A percentile compares a stretch with the other conserved stretches of the same genome.
Conservation (phyloP, 2,113 vertebrate species). For the Carassius gibelio region DNA sequence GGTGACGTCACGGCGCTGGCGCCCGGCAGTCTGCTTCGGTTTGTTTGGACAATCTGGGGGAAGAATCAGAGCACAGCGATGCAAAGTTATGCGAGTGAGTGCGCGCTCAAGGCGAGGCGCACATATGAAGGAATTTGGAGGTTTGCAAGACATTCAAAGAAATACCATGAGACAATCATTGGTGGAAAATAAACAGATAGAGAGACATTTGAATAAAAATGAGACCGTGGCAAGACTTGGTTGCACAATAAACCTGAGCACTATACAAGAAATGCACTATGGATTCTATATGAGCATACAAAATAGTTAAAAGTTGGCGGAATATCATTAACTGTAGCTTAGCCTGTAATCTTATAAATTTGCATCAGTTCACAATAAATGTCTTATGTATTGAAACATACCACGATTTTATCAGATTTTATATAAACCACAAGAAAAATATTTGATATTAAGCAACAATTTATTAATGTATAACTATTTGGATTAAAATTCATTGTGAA, state of each 20-base stretch:
- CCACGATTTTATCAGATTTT: conserved; percentile 8
- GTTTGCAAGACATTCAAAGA: conserved; percentile 39
- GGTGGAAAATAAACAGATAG: not conserved
- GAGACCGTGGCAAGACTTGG: not conserved
- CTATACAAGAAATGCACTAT: not conserved
- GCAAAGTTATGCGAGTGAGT: conserved; percentile 60
- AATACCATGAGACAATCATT: conserved; percentile 1
- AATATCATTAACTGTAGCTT: not conserved
- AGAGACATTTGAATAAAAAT: not conserved
- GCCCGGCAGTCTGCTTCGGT: conserved; percentile 90
- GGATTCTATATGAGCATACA: not conserved
- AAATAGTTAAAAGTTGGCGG: not conserved
- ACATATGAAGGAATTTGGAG: conserved; percentile 79
- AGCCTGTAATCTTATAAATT: not conserved
- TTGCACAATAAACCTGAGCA: not conserved
- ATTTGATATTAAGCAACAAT: conserved; percentile 11
- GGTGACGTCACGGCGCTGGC: conserved; percentile 95
- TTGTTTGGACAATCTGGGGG: conserved; percentile 84
- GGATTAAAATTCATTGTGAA: not conserved
- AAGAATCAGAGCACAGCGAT: conserved; percentile 74
- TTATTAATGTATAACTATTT: not conserved
- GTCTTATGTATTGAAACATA: not conserved
- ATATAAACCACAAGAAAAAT: not conserved
- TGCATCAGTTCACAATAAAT: not conserved
- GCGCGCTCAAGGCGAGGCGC: conserved; percentile 70